phyloP scores from a whole-genome alignment of 2,888 invertebrate species.

The Fragum fragum region DNA sequence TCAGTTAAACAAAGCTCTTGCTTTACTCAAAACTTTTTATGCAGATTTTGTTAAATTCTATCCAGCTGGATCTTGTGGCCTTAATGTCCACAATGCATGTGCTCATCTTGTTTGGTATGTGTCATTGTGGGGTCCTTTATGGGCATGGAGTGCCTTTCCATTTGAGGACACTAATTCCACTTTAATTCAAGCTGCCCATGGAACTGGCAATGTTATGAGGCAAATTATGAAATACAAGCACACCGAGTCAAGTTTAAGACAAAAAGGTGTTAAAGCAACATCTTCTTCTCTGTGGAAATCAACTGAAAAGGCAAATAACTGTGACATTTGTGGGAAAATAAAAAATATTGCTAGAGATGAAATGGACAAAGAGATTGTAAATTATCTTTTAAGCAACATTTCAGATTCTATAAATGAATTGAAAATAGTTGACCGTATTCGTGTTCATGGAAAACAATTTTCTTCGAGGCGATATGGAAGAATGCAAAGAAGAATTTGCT shows the following conservation, averaged over 20 bases:
- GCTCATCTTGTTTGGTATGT: slow-evolving; percentile 45
- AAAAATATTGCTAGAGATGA: too few relatives aligned
- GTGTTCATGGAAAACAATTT: too few relatives aligned
- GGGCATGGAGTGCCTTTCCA: slow-evolving; percentile 59
- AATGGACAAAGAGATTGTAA: too few relatives aligned
- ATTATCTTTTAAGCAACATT: too few relatives aligned
- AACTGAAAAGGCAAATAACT: slow-evolving; percentile 36
- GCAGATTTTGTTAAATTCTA: slow-evolving; percentile 48
- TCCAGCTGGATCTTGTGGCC: slow-evolving; percentile 43
- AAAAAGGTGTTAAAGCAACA: too few relatives aligned
- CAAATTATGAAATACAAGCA: too few relatives aligned
- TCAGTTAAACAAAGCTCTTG: slow-evolving; percentile 31
- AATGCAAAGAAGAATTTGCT: too few relatives aligned
- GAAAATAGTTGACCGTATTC: too few relatives aligned
- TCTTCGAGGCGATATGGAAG: too few relatives aligned
- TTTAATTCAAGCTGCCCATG: slow-evolving; percentile 38
- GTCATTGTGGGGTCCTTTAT: slow-evolving; percentile 49
- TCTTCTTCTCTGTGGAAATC: slow-evolving; percentile 29
- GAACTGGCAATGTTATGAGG: slow-evolving; percentile 27
- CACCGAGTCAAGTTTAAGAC: not conserved
- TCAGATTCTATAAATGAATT: too few relatives aligned
- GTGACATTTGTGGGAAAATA: too few relatives aligned
- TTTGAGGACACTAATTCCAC: slow-evolving; percentile 53
- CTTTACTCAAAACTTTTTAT: slow-evolving; percentile 49
- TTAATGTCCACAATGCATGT: slow-evolving; percentile 63